These are phyloP conservation scores for Athalia cordata DNA, from an alignment of 2,888 invertebrate species.

Conservation along the genomic window DNA sequence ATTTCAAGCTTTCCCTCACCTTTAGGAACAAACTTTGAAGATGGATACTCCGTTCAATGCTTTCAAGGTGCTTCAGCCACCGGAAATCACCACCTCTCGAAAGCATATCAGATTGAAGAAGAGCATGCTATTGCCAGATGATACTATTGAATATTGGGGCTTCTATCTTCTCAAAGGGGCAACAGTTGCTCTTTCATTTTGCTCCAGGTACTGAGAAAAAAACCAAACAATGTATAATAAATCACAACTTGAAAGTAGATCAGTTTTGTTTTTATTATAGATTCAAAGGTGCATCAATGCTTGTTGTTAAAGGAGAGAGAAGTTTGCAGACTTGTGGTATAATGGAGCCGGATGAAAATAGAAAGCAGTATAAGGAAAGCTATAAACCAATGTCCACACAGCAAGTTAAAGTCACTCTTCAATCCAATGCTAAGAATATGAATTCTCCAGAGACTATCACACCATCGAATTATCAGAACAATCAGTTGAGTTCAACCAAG, in stretches of 20 bases:
- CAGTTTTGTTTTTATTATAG: constrained; percentile 52
- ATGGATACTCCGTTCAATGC: constrained; percentile 86
- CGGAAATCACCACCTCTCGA: constrained; percentile 80
- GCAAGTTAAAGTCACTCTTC: constrained; percentile 78
- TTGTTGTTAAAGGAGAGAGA: constrained; percentile 88
- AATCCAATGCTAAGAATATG: constrained; percentile 76
- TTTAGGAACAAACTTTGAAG: constrained; percentile 82
- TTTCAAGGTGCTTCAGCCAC: constrained; percentile 83
- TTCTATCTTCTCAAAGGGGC: constrained; percentile 89
- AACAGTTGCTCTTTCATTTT: constrained; percentile 84
- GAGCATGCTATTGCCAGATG: constrained; percentile 88
- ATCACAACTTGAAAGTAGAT: constrained; percentile 2
- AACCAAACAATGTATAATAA: neutral
- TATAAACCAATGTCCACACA: constrained; percentile 76
- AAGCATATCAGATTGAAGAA: constrained; percentile 87
- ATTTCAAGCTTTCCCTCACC: neutral
- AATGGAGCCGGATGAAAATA: constrained; percentile 81
- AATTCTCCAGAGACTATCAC: constrained; percentile 53
- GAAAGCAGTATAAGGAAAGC: constrained; percentile 74
- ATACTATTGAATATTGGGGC: constrained; percentile 92
- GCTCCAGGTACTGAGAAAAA: constrained; percentile 79
- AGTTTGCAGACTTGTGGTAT: constrained; percentile 87
- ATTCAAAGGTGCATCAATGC: constrained; percentile 83
- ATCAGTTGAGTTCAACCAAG: neutral
- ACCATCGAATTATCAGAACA: neutral